A percentile compares a stretch with the other conserved stretches of the same genome.
These are phyloP conservation scores for Metopolophium dirhodum DNA, from an alignment of 1,140 invertebrate genomes.

Conservation along the genomic window DNA sequence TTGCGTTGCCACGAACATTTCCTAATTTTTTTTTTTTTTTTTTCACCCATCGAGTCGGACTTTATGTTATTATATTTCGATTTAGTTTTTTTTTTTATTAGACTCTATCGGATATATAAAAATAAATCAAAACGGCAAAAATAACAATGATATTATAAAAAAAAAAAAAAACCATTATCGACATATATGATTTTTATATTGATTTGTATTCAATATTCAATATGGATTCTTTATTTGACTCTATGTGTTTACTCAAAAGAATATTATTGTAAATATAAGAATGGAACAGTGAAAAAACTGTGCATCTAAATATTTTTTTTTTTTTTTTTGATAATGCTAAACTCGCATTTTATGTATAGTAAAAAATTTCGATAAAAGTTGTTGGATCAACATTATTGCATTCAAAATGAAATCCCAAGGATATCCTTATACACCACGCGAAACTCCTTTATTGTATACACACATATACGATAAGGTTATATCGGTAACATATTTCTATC, in stretches of 20 bases:
- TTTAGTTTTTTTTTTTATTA: not conserved
- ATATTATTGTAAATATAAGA: not conserved
- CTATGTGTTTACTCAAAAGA: not conserved
- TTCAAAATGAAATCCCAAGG: not conserved
- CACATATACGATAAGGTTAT: not conserved
- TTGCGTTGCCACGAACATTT: not conserved
- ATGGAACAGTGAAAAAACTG: not conserved
- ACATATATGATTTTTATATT: not conserved
- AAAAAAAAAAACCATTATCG: not conserved
- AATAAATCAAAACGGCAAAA: not conserved
- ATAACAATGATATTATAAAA: not conserved
- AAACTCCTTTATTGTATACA: not conserved
- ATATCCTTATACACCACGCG: not conserved
- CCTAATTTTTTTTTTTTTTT: not conserved
- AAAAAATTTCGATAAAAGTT: not conserved
- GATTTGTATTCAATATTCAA: conserved; percentile 3
- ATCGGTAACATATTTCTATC: conserved; percentile 20
- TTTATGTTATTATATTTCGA: not conserved
- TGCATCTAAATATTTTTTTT: not conserved
- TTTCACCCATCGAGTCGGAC: not conserved
- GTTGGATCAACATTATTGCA: not conserved
- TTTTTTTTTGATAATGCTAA: not conserved
- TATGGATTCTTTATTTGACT: not conserved
- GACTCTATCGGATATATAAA: not conserved
- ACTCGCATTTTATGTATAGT: not conserved